Conservation (phyloP, 2,113 vertebrate species). For the Plotosus lineatus region DNA sequence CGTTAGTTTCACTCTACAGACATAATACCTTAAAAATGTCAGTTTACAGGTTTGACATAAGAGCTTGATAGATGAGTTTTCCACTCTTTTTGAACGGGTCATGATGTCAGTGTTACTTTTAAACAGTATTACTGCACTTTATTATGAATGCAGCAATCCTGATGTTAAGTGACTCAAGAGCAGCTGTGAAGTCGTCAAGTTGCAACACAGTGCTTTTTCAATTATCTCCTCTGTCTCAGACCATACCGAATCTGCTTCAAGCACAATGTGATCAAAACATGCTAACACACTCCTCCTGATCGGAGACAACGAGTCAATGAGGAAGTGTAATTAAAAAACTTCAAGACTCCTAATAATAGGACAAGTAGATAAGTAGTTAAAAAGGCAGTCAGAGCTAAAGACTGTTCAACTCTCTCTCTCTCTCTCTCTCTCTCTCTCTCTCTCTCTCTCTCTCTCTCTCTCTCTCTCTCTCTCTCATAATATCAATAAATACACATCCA, state of each 20-base stretch:
- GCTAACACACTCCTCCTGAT: neutral
- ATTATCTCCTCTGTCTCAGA: constrained; percentile 14
- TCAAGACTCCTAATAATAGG: constrained; percentile 19
- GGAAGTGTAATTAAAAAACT: constrained; percentile 17
- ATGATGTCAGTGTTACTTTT: neutral
- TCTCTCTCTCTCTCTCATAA: too few relatives aligned
- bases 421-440: too few relatives aligned
- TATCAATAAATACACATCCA: too few relatives aligned
- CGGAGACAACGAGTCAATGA: constrained; percentile 2
- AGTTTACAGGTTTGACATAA: neutral
- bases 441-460: too few relatives aligned
- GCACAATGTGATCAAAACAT: constrained; percentile 21
- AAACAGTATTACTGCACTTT: neutral
- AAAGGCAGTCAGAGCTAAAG: neutral
- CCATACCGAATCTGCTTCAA: neutral
- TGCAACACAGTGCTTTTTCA: constrained; percentile 18
- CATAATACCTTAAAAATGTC: neutral
- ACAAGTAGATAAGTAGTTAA: neutral
- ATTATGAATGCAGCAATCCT: neutral
- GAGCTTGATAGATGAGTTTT: neutral
- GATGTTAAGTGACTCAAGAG: constrained; percentile 1
- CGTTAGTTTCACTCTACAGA: neutral
- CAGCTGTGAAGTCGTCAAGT: neutral
- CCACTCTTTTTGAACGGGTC: too few relatives aligned
- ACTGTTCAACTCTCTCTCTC: too few relatives aligned